A percentile compares a stretch with the other conserved stretches of the same genome.
Evolutionary conservation across 1,140 invertebrate genomes (phyloP).

Genomic region (Aphis craccivora): DNA sequence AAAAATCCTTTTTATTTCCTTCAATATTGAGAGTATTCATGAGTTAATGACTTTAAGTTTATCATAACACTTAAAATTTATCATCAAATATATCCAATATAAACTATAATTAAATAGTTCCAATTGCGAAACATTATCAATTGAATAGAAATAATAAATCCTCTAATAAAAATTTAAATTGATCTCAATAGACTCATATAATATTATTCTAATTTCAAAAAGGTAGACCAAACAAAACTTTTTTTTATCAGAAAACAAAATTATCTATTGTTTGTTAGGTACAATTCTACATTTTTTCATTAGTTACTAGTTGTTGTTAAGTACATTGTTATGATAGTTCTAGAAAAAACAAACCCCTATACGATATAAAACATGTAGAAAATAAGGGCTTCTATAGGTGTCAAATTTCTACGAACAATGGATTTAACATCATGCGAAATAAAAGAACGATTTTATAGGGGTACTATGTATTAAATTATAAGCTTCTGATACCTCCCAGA

Average conservation of each 20-base stretch:
- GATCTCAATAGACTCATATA: background rate
- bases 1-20: slow-evolving; percentile 4
- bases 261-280: background rate
- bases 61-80: background rate
- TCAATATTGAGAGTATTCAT: background rate
- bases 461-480: background rate
- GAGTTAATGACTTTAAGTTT: background rate
- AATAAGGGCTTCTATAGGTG: slow-evolving; percentile 29
- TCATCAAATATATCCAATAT: background rate
- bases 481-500: background rate
- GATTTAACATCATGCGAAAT: background rate
- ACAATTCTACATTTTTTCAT: background rate
- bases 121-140: background rate
- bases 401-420: slow-evolving; percentile 28
- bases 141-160: background rate
- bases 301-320: background rate
- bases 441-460: background rate
- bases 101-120: background rate
- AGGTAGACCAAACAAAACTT: background rate
- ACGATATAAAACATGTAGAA: background rate
- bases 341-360: background rate
- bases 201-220: background rate
- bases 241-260: background rate
- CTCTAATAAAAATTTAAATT: background rate
- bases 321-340: background rate